A percentile compares a stretch with the other conserved stretches of the same genome.
These are phyloP conservation scores for Diadophis punctatus DNA, from an alignment of 2,113 vertebrate species.

Conservation along the genomic window DNA sequence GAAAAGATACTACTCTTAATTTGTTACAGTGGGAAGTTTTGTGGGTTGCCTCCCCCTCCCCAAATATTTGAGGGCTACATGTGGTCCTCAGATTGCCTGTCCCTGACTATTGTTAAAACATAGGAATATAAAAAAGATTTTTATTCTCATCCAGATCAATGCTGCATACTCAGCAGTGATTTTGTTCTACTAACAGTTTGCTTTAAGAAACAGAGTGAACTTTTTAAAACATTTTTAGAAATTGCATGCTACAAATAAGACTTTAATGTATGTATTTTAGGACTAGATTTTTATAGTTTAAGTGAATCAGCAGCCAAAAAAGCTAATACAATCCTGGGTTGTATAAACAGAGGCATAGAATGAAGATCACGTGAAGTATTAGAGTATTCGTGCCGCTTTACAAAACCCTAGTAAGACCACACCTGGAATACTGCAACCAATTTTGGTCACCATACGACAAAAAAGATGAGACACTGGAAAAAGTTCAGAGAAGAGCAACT, in stretches of 20 bases:
- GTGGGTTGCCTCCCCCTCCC: neutral
- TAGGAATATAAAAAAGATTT: neutral
- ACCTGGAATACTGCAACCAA: too few species aligned
- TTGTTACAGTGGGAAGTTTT: neutral
- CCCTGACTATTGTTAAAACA: neutral
- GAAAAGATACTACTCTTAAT: neutral
- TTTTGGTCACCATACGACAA: too few species aligned
- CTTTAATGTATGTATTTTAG: neutral
- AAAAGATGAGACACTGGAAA: too few species aligned
- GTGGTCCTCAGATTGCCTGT: neutral
- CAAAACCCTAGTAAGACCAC: too few species aligned
- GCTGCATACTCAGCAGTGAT: neutral
- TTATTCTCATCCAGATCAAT: neutral
- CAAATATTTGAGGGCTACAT: neutral
- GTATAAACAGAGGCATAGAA: too few species aligned
- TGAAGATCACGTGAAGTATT: too few species aligned
- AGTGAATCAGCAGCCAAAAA: too few species aligned
- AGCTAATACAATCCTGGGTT: too few species aligned
- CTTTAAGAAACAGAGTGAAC: neutral
- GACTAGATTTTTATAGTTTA: too few species aligned
- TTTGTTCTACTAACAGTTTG: neutral
- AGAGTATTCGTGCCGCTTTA: too few species aligned
- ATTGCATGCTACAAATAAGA: neutral
- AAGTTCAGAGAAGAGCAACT: too few species aligned
- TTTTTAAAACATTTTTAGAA: neutral